Evolutionary conservation across 2,797 vertebrate genomes (phyloP).

Genomic region (Zalophus californianus): DNA sequence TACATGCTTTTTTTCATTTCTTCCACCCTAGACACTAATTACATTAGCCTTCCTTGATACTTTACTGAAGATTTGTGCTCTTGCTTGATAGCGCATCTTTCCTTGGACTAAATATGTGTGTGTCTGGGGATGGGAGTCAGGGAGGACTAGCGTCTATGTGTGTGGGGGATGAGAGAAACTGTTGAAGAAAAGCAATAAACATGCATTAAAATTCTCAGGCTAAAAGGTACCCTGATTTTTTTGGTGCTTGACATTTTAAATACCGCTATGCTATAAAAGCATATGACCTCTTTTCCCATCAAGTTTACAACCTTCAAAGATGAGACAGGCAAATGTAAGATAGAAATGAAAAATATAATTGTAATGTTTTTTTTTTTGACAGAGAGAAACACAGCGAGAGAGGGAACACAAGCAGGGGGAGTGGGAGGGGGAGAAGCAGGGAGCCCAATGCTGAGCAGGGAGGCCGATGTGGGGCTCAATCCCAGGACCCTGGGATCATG

Average conservation of each 20-base stretch:
- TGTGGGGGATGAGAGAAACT: not conserved
- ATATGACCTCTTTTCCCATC: constrained; percentile 11
- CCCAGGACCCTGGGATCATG: no score
- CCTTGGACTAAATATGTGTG: not conserved
- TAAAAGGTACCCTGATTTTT: not conserved
- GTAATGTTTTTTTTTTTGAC: constrained; percentile 7
- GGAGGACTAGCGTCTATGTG: not conserved
- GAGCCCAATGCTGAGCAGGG: no score
- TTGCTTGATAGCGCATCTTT: not conserved
- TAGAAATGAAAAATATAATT: constrained; percentile 56
- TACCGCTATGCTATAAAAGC: constrained; percentile 58
- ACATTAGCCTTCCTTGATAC: not conserved
- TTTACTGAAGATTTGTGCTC: not conserved
- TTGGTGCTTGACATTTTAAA: constrained; percentile 68
- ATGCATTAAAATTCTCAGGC: not conserved
- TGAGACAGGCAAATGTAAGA: constrained; percentile 38
- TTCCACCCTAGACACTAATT: constrained; percentile 28
- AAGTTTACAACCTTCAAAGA: constrained; percentile 48
- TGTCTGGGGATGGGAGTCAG: not conserved
- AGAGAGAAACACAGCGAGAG: no score
- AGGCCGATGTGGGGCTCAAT: no score
- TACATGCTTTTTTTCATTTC: not conserved
- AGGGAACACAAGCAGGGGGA: no score
- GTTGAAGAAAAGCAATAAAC: not conserved
- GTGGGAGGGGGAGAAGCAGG: no score